These are phyloP conservation scores for Coregonus clupeaformis DNA, from an alignment of 2,113 vertebrate genomes.

Conservation along the genomic window DNA sequence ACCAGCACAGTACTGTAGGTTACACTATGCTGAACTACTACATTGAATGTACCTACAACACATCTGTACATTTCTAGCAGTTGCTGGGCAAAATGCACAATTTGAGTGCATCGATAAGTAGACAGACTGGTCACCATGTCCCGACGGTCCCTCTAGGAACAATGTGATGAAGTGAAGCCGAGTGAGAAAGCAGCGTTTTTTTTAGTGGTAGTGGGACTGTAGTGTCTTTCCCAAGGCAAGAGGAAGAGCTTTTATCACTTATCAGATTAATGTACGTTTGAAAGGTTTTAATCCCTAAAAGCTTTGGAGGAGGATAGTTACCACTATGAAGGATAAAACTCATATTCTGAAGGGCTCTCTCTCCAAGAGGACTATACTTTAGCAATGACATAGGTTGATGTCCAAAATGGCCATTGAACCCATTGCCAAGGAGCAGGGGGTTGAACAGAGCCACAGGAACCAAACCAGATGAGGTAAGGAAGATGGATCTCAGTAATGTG, in stretches of 20 bases:
- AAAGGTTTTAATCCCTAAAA: constrained; percentile 10
- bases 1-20: neutral
- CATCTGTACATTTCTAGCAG: too few species aligned
- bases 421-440: constrained; percentile 10
- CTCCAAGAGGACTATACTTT: neutral
- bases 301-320: neutral
- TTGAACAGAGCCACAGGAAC: constrained; percentile 21
- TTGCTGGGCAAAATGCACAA: neutral
- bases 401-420: neutral
- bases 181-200: neutral
- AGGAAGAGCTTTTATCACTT: constrained; percentile 9
- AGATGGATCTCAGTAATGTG: constrained; percentile 39
- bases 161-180: neutral
- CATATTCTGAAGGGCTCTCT: neutral
- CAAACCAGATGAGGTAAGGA: constrained; percentile 27
- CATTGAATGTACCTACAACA: too few species aligned
- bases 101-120: neutral
- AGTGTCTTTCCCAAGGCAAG: neutral
- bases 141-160: neutral
- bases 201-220: neutral
- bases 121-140: neutral
- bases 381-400: neutral
- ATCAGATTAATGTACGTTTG: constrained; percentile 15
- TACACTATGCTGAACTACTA: neutral
- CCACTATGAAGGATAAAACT: neutral